These are phyloP conservation scores for Seira musarum DNA, from an alignment of 2,888 invertebrate genomes.

Conservation along the genomic window DNA sequence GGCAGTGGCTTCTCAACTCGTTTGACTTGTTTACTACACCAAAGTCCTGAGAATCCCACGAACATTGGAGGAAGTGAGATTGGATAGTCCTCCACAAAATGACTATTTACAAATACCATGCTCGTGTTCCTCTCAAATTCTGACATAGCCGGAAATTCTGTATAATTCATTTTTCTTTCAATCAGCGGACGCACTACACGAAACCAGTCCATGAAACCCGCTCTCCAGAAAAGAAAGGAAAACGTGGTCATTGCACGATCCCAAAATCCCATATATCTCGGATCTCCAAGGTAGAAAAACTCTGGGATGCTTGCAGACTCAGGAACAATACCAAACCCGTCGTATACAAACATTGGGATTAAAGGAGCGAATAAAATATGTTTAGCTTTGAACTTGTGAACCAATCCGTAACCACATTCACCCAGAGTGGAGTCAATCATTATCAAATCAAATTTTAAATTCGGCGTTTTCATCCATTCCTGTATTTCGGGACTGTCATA, in stretches of 20 bases:
- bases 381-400: conserved; percentile 41
- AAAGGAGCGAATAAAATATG: conserved; percentile 15
- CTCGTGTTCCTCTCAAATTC: conserved; percentile 42
- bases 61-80: conserved; percentile 44
- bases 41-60: conserved; percentile 30
- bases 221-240: neutral
- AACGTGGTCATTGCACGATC: neutral
- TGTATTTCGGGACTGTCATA: conserved; percentile 35
- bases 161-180: neutral
- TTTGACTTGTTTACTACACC: neutral
- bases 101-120: conserved; percentile 33
- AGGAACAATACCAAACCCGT: conserved; percentile 31
- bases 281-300: neutral
- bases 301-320: conserved; percentile 23
- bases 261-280: conserved; percentile 16
- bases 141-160: conserved; percentile 17
- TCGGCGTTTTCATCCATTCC: conserved; percentile 22
- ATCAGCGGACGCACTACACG: neutral
- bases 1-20: conserved; percentile 30
- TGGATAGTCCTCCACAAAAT: conserved; percentile 43
- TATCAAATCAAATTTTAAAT: conserved; percentile 22
- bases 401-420: conserved; percentile 29
- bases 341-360: neutral
- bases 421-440: conserved; percentile 25
- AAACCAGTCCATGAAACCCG: neutral